A percentile compares a stretch with the other conserved stretches of the same genome.
These are phyloP conservation scores for Esox lucius DNA, from an alignment of 2,797 vertebrate species.

Conservation along the genomic window DNA sequence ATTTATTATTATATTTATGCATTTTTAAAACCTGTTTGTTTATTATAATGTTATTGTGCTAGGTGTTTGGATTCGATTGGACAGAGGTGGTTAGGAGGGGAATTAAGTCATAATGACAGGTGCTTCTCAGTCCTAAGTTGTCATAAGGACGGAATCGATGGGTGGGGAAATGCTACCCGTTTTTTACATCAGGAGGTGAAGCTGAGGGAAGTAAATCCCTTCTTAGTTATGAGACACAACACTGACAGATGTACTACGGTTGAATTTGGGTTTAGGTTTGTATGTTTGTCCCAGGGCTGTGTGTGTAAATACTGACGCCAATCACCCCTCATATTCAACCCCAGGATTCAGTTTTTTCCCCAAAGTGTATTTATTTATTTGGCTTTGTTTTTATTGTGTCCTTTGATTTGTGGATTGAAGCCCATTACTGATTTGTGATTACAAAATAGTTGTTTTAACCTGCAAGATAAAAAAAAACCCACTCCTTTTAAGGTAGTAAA, in stretches of 20 bases:
- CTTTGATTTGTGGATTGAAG: not conserved
- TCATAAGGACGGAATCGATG: not conserved
- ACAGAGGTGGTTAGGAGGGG: not conserved
- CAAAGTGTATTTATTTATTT: not conserved
- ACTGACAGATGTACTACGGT: not conserved
- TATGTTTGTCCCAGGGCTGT: not conserved
- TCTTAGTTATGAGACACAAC: not conserved
- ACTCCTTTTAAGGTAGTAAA: constrained; percentile 3
- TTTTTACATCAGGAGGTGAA: not conserved
- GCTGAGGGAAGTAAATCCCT: not conserved
- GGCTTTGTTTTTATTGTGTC: not conserved
- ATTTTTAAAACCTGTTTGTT: constrained; percentile 34
- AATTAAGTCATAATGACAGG: constrained; percentile 1
- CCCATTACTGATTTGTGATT: not conserved
- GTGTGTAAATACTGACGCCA: not conserved
- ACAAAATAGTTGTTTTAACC: not conserved
- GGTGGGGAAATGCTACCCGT: not conserved
- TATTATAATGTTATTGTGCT: constrained; percentile 12
- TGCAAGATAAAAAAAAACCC: not conserved
- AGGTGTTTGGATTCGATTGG: not conserved
- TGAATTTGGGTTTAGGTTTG: not conserved
- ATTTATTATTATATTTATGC: constrained; percentile 45
- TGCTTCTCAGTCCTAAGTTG: not conserved
- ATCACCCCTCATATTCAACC: not conserved
- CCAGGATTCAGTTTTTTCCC: not conserved